Conservation (phyloP, 2,888 invertebrate species). For the Malthinus flaveolus region DNA sequence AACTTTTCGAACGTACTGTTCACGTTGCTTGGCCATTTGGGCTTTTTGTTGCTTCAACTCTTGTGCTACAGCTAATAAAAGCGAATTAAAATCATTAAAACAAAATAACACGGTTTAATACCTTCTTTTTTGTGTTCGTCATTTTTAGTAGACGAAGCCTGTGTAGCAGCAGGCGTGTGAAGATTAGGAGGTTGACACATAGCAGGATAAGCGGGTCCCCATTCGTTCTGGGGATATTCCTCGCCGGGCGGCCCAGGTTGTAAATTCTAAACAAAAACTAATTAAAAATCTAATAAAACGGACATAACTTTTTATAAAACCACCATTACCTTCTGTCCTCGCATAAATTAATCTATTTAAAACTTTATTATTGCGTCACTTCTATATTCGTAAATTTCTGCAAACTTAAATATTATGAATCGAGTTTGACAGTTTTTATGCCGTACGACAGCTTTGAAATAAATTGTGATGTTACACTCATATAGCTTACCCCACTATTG, state of each 20-base stretch:
- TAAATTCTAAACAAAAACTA: constrained; percentile 34
- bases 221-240: constrained; percentile 37
- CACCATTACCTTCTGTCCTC: neutral
- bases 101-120: constrained; percentile 36
- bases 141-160: constrained; percentile 43
- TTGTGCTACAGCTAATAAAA: constrained; percentile 70
- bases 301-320: constrained; percentile 23
- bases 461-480: neutral
- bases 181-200: constrained; percentile 24
- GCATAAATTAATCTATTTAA: neutral
- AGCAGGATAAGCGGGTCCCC: constrained; percentile 38
- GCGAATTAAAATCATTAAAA: neutral
- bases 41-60: constrained; percentile 83
- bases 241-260: constrained; percentile 38
- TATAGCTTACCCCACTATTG: constrained; percentile 29
- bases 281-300: constrained; percentile 2
- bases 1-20: constrained; percentile 79
- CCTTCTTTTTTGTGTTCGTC: constrained; percentile 61
- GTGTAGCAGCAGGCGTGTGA: constrained; percentile 42
- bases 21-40: constrained; percentile 76
- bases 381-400: constrained; percentile 36
- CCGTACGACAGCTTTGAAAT: neutral
- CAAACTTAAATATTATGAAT: constrained; percentile 28
- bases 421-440: constrained; percentile 8
- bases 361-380: constrained; percentile 35